These are phyloP conservation scores for Noturus placidus DNA, from an alignment of 2,113 vertebrate species.

Conservation along the genomic window DNA sequence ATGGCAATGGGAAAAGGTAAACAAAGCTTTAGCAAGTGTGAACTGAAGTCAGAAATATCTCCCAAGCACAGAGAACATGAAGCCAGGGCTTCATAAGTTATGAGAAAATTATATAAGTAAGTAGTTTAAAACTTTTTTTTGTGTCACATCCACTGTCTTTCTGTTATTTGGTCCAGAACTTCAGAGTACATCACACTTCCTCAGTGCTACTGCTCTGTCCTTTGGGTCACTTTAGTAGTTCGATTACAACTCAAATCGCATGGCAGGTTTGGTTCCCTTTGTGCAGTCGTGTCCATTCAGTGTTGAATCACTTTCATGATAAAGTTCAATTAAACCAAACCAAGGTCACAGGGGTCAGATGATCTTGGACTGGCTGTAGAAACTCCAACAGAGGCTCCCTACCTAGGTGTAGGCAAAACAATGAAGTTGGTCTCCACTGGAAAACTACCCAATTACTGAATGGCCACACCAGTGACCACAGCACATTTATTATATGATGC, in stretches of 20 bases:
- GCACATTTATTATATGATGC: constrained; percentile 23
- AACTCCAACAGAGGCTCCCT: constrained; percentile 21
- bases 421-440: constrained; percentile 34
- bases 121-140: background rate
- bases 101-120: background rate
- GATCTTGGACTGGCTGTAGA: background rate
- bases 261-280: background rate
- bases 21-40: background rate
- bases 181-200: background rate
- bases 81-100: background rate
- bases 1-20: background rate
- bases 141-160: background rate
- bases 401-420: constrained; percentile 1
- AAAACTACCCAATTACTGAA: constrained; percentile 53
- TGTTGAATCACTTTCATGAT: background rate
- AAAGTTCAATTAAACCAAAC: background rate
- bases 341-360: background rate
- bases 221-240: background rate
- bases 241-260: background rate
- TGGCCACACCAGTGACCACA: constrained; percentile 32
- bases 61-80: background rate
- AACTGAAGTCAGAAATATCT: background rate
- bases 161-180: background rate
- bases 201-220: background rate
- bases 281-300: background rate